Conservation (phyloP, 2,888 invertebrate species). For the Idaea aversata region DNA sequence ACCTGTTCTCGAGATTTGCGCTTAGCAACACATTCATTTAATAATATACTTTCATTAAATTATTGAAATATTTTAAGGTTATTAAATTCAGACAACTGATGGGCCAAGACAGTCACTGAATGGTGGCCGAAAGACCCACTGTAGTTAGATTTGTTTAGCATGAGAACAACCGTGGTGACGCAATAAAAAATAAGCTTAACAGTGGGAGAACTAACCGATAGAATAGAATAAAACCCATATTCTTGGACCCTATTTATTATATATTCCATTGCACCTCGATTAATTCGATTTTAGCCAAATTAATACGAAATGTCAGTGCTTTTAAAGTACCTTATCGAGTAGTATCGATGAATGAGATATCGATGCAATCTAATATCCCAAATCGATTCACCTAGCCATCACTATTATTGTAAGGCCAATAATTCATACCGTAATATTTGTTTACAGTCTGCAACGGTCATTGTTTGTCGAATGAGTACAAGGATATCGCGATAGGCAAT, state of each 20-base stretch:
- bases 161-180: no score
- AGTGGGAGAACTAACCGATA: no score
- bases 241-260: background rate
- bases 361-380: slow-evolving; percentile 20
- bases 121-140: no score
- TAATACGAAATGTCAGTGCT: background rate
- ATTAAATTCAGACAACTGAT: no score
- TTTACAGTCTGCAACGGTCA: slow-evolving; percentile 61
- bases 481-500: slow-evolving; percentile 66
- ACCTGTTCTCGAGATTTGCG: no score
- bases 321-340: background rate
- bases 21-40: no score
- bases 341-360: background rate
- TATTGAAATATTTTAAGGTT: no score
- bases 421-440: slow-evolving; percentile 69
- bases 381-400: slow-evolving; percentile 25
- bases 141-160: no score
- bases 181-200: no score
- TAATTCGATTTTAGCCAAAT: background rate
- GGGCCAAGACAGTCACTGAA: no score
- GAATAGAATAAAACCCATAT: no score
- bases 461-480: slow-evolving; percentile 72
- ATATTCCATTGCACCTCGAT: background rate
- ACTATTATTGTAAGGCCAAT: slow-evolving; percentile 43
- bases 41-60: no score